A percentile compares a stretch with the other conserved stretches of the same genome.
Evolutionary conservation across 2,113 vertebrate genomes (phyloP).

Genomic region (Ophthalmolycus amberensis): DNA sequence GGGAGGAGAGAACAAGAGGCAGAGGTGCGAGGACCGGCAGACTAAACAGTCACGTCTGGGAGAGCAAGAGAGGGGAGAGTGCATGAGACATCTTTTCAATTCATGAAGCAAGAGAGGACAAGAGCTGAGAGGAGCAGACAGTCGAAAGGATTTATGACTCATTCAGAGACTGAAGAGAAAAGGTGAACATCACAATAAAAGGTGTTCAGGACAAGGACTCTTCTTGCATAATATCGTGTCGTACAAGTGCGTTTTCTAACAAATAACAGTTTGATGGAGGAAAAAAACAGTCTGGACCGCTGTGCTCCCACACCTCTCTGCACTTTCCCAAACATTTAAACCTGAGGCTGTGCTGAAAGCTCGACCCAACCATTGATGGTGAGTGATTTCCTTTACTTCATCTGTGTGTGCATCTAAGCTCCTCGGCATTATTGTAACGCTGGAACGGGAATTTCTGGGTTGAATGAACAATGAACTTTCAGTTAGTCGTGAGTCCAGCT

Average conservation of each 20-base stretch:
- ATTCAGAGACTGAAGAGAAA: constrained; percentile 8
- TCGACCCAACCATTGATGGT: constrained; percentile 30
- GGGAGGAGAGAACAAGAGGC: neutral
- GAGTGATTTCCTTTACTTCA: constrained; percentile 51
- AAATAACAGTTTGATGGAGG: constrained; percentile 28
- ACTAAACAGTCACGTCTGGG: neutral
- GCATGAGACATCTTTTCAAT: neutral
- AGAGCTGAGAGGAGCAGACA: neutral
- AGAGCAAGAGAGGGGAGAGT: neutral
- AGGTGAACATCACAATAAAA: constrained; percentile 25
- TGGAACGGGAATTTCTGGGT: neutral
- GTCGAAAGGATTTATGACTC: constrained; percentile 27
- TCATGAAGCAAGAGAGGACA: neutral
- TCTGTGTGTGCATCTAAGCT: neutral
- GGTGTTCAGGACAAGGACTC: neutral
- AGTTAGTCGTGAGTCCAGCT: constrained; percentile 15
- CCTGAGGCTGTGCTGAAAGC: constrained; percentile 27
- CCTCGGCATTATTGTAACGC: neutral
- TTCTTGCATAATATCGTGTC: neutral
- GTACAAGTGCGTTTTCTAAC: neutral
- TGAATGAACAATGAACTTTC: constrained; percentile 5
- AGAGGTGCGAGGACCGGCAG: neutral
- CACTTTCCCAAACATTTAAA: neutral
- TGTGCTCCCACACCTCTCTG: neutral
- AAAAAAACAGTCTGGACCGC: neutral